Evolutionary conservation across 1,140 invertebrate genomes (phyloP), one percentile per base, ranked within the genome.

Genomic region (Bombus consobrinus): DNA sequence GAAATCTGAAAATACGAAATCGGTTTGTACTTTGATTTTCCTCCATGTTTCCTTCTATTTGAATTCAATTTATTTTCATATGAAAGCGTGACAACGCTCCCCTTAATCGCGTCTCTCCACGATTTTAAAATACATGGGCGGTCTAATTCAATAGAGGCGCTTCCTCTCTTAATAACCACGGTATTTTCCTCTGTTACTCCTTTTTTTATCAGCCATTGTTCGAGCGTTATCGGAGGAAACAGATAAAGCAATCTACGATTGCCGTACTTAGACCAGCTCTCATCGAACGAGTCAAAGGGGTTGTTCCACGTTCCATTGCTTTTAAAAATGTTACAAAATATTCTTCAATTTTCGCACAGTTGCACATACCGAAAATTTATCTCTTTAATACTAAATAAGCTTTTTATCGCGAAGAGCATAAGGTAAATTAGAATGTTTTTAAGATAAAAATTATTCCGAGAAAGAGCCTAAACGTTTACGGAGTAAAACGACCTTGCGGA

Each of bases 211-310:
- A 64, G 59, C 57, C 72, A 81, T 66, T 76, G 53, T 76, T 78
- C 32, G 32, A 39, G 5, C 37, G 39, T 37, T 90, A 89, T 87
- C 88, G 34, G 62, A 87, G 85, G 88, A 90, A 90, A 39, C 34
- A 87, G 89, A 90, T 90, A 90, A 89, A 79, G 15, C 77, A 53
- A 73, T 76, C 47, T 39, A 37, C 41, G 76, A 83, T 86, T 69
- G 37, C n/a, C 73, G n/a, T 53, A 34, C 12, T 15, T 59, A 66
- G 37, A 68, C 59, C 10, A 39, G 32, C n/a, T 39, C 66, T 22
- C 47, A 13, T 37, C 13, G 72, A 77, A 53, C 32, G 1, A n/a
- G 8, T 32, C 25, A 18, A 75, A 77, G 43, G 76, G 53, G 25
- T 43, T 64, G 66, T 53, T 53, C 0, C 18, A 22, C 47, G 76